A percentile compares a stretch with the other conserved stretches of the same genome.
phyloP scores from a whole-genome alignment of 2,113 vertebrate genomes.

The Apeltes quadracus region DNA sequence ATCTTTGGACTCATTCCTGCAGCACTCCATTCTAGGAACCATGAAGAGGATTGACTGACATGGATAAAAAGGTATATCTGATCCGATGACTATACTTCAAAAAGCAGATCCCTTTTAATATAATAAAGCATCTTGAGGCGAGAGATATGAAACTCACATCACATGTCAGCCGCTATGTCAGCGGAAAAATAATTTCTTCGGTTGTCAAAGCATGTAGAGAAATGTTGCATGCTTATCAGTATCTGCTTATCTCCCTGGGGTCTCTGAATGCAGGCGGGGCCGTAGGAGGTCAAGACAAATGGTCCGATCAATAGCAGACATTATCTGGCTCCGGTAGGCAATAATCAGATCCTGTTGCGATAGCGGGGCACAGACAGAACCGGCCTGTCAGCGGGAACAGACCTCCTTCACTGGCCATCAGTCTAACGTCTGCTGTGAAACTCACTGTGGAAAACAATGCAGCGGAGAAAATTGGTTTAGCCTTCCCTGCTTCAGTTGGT shows the following conservation, averaged over 20 bases:
- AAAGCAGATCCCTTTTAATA: slow-evolving; percentile 55
- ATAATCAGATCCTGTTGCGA: slow-evolving; percentile 74
- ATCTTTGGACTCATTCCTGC: not conserved
- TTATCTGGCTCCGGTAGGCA: slow-evolving; percentile 78
- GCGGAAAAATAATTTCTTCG: slow-evolving; percentile 51
- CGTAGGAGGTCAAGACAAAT: slow-evolving; percentile 71
- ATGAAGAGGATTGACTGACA: slow-evolving; percentile 37
- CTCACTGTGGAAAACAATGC: slow-evolving; percentile 69
- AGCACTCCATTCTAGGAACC: slow-evolving; percentile 31
- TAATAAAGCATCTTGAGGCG: slow-evolving; percentile 53
- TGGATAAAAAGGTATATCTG: slow-evolving; percentile 46
- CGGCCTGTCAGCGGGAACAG: slow-evolving; percentile 57
- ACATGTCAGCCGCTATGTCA: slow-evolving; percentile 44
- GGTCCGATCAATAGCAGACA: slow-evolving; percentile 74
- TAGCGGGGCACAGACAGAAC: slow-evolving; percentile 52
- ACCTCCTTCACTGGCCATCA: slow-evolving; percentile 52
- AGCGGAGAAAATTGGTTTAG: slow-evolving; percentile 78
- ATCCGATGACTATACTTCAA: slow-evolving; percentile 44
- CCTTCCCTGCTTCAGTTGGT: slow-evolving; percentile 66
- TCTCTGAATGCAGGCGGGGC: slow-evolving; percentile 66
- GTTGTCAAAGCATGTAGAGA: slow-evolving; percentile 74
- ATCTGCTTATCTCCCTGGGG: slow-evolving; percentile 66
- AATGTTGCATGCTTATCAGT: slow-evolving; percentile 70
- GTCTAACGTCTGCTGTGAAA: slow-evolving; percentile 52
- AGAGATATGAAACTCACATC: slow-evolving; percentile 63